Evolutionary conservation across 2,888 invertebrate genomes (phyloP).

Genomic region (Eugnorisma glareosa): DNA sequence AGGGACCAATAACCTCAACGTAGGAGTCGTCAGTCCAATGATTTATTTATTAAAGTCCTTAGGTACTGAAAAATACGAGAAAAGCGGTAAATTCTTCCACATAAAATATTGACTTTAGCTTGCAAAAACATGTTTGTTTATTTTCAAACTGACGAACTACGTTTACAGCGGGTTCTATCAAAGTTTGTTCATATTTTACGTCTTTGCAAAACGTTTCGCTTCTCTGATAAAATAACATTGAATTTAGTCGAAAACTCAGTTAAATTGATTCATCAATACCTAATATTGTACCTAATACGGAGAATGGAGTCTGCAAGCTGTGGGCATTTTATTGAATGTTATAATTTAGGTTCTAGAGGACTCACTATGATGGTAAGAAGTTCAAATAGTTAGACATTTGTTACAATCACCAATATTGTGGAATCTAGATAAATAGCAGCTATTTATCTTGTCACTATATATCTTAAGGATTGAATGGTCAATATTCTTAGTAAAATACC

Average conservation of each 20-base stretch:
- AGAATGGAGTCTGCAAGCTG: background rate
- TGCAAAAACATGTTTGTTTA: slow-evolving; percentile 32
- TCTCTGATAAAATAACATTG: slow-evolving; percentile 28
- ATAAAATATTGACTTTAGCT: slow-evolving; percentile 25
- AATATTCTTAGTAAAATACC: background rate
- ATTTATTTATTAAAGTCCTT: background rate
- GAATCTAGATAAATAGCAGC: background rate
- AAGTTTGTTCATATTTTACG: slow-evolving; percentile 45
- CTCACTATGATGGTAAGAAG: background rate
- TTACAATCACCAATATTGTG: background rate
- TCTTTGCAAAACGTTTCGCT: slow-evolving; percentile 25
- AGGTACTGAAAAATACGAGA: background rate
- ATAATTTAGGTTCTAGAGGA: slow-evolving; percentile 1
- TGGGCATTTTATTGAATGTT: slow-evolving; percentile 9
- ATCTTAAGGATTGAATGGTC: background rate
- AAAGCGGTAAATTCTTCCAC: background rate
- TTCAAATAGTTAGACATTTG: background rate
- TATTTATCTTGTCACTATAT: background rate
- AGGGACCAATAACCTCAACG: background rate
- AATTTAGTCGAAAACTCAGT: slow-evolving; percentile 19
- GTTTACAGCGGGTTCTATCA: background rate
- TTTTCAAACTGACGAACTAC: slow-evolving; percentile 20
- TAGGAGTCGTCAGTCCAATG: background rate
- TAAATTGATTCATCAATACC: slow-evolving; percentile 29
- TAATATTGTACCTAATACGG: background rate